Evolutionary conservation across 2,888 invertebrate species (phyloP).

Genomic region (Cataglyphis albicans): DNA sequence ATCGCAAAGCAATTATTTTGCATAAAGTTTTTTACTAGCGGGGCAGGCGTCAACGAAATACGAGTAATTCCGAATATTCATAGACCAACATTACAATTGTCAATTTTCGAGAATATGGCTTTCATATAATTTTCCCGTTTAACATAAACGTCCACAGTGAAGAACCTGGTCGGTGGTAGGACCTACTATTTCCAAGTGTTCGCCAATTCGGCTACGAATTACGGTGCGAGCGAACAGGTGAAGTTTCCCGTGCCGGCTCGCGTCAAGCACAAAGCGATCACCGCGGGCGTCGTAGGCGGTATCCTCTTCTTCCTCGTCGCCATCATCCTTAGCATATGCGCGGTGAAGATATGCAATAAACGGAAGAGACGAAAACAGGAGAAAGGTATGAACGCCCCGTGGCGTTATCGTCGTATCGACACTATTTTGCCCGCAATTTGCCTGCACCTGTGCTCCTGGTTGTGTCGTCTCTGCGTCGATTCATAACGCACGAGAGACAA

Average conservation of each 20-base stretch:
- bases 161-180: conserved; percentile 95
- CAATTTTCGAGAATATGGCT: conserved; percentile 31
- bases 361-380: conserved; percentile 98
- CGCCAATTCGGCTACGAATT: conserved; percentile 94
- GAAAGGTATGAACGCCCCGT: conserved; percentile 91
- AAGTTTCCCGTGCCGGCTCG: conserved; percentile 96
- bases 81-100: conserved; percentile 19
- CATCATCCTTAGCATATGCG: conserved; percentile 98
- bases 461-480: conserved; percentile 51
- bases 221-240: conserved; percentile 95
- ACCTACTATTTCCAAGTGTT: conserved; percentile 97
- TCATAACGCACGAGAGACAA: neutral
- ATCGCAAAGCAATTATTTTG: conserved; percentile 19
- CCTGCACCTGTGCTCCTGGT: conserved; percentile 76
- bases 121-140: conserved; percentile 58
- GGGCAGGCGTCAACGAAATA: conserved; percentile 33
- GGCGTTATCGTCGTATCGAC: conserved; percentile 33
- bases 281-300: conserved; percentile 98
- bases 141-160: conserved; percentile 88
- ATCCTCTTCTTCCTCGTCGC: conserved; percentile 99
- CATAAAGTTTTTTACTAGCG: conserved; percentile 39
- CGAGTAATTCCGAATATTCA: conserved; percentile 28
- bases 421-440: conserved; percentile 66
- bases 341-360: conserved; percentile 99
- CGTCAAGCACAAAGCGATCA: conserved; percentile 97